Evolutionary conservation across 2,888 invertebrate species (phyloP).

Genomic region (Cremastinae sp.): DNA sequence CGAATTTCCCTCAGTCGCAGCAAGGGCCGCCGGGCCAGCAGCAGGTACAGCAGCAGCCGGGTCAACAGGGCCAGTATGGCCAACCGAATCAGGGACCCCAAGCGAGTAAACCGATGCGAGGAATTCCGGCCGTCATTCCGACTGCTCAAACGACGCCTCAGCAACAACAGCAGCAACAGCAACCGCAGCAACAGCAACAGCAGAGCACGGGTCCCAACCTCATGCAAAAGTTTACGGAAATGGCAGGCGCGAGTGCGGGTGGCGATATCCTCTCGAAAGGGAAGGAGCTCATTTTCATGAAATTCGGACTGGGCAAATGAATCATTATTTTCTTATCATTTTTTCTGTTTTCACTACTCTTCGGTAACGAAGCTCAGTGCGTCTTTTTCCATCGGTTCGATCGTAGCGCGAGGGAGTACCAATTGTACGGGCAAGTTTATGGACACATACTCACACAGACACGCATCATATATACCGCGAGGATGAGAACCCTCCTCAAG

Average conservation of each 20-base stretch:
- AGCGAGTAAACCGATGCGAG: conserved; percentile 77
- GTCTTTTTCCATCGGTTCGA: no score
- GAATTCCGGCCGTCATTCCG: conserved; percentile 81
- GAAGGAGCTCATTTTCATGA: conserved; percentile 96
- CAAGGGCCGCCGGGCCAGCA: conserved; percentile 70
- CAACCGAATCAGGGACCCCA: conserved; percentile 74
- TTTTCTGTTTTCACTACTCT: conserved; percentile 2
- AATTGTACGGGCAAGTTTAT: no score
- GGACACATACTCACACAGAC: no score
- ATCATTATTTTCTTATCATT: conserved; percentile 47
- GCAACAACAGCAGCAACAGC: conserved; percentile 78
- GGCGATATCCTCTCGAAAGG: conserved; percentile 95
- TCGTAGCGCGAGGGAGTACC: no score
- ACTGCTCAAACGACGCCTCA: conserved; percentile 76
- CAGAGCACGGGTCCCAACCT: conserved; percentile 86
- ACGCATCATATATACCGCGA: no score
- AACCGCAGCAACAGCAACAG: conserved; percentile 79
- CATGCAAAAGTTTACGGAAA: conserved; percentile 94
- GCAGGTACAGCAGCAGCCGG: conserved; percentile 76
- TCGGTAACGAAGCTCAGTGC: no score
- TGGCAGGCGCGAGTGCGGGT: conserved; percentile 89
- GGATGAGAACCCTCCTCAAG: no score
- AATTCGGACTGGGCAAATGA: conserved; percentile 90
- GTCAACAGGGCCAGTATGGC: conserved; percentile 75
- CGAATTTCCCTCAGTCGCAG: conserved; percentile 75